Base-by-base conservation (phyloP, 92 coral and sea anemone genomes). In the Muricea muricata region DNA sequence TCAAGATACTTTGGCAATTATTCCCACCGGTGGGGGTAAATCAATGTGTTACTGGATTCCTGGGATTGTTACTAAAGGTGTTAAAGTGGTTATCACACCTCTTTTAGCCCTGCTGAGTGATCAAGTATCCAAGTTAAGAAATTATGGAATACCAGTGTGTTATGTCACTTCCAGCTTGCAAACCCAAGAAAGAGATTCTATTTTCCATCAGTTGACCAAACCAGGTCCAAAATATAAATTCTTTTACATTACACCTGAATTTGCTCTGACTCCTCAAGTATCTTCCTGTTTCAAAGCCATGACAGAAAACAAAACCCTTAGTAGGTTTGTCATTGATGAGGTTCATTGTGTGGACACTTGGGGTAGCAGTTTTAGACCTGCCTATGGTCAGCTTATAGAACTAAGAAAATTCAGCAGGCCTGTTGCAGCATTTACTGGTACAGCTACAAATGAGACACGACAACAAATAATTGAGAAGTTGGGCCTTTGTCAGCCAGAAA, bases 31-130 rank as follows among this genome's bases (percentile, higher is more conserved):
- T 7, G 75, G 47, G 7, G 75, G 75, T 20, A 69, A 32, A 40
- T 69, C 75, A 6, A 34, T 69, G 23, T 69, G 75, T 31, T 69
- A 69, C 30, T 69, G 75, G 75, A 40, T 69, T 69, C 34, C 75
- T 29, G 75, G 75, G 24, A 14, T 69, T 32, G 46, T 48, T 32
- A 34, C 47, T 4, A 69, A 15, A 5, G 75, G 75, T 3, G 47
- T 69, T 17, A 69, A 46, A 15, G 75, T 69, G 15, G 75, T 69
- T 15, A 69, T 69, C 25, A 69, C 75, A 32, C 75, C 75, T 1
- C 35, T 69, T 4, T 28, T 69, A n/a, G 41, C 75, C 15, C 46
- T 32, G 10, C 34, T 69, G 18, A 69, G 35, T 69, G 47, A 69
- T 48, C 75, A 69, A 40, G 75, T 69, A 0, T 14, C 75, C n/a